A percentile compares a stretch with the other conserved stretches of the same genome.
phyloP scores from a whole-genome alignment of 2,888 invertebrate species.

The Hemaris fuciformis region DNA sequence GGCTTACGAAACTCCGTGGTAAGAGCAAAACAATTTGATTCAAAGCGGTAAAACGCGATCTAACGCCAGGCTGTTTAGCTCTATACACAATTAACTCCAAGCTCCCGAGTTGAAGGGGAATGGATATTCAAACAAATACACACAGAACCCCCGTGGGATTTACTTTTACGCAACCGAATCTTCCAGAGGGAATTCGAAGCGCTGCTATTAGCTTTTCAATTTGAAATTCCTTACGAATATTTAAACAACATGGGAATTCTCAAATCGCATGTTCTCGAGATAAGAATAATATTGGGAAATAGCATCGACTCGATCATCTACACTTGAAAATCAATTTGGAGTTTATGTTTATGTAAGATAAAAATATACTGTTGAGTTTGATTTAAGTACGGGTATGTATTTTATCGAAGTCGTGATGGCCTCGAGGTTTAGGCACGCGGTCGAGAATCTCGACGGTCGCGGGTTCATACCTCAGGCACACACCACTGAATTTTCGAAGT shows the following conservation, averaged over 20 bases:
- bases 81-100: constrained; percentile 32
- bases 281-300: background rate
- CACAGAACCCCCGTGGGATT: constrained; percentile 15
- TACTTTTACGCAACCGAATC: constrained; percentile 10
- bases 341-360: too few species aligned
- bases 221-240: constrained; percentile 4
- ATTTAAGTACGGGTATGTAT: too few species aligned
- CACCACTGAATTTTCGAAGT: too few species aligned
- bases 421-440: too few species aligned
- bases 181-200: constrained; percentile 3
- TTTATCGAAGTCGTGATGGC: too few species aligned
- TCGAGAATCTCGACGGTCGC: too few species aligned
- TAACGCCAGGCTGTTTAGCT: constrained; percentile 20
- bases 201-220: constrained; percentile 1
- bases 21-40: constrained; percentile 16
- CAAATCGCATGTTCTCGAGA: background rate
- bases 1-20: constrained; percentile 13
- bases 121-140: constrained; percentile 19
- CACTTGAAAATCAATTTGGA: too few species aligned
- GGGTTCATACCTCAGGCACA: too few species aligned
- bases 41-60: constrained; percentile 20
- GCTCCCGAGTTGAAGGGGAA: constrained; percentile 18
- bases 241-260: background rate
- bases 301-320: too few species aligned
- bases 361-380: too few species aligned